These are phyloP conservation scores for Rhinophrynus dorsalis DNA, from an alignment of 2,797 vertebrate species.

Conservation along the genomic window DNA sequence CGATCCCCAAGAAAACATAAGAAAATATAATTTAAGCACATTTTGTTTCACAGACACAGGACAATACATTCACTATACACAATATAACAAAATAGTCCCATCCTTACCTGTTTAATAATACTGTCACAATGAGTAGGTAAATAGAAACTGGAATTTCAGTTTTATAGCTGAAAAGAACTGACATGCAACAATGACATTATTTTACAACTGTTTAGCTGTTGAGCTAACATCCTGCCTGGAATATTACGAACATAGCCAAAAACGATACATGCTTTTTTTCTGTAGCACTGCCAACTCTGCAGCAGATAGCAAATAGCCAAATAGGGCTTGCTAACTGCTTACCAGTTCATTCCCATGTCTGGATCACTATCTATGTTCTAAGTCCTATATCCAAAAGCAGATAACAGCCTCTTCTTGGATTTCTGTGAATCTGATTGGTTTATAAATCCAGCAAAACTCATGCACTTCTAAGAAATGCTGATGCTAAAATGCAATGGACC, in stretches of 20 bases:
- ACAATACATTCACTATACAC: slow-evolving; percentile 97
- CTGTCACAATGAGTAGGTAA: slow-evolving; percentile 83
- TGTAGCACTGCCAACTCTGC: slow-evolving; percentile 55
- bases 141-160: slow-evolving; percentile 74
- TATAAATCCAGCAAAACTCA: neutral
- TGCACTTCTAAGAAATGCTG: too few relatives aligned
- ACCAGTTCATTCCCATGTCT: slow-evolving; percentile 53
- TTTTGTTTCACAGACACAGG: slow-evolving; percentile 85
- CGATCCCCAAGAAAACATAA: slow-evolving; percentile 87
- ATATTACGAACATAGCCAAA: slow-evolving; percentile 64
- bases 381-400: slow-evolving; percentile 53
- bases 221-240: slow-evolving; percentile 68
- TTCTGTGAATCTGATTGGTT: slow-evolving; percentile 24
- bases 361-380: slow-evolving; percentile 58
- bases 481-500: too few relatives aligned
- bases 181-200: slow-evolving; percentile 80
- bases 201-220: slow-evolving; percentile 77
- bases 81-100: slow-evolving; percentile 90
- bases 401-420: slow-evolving; percentile 52
- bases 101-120: slow-evolving; percentile 89
- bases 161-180: slow-evolving; percentile 72
- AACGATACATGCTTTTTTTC: slow-evolving; percentile 36
- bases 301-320: slow-evolving; percentile 56
- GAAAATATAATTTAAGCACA: slow-evolving; percentile 99
- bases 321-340: slow-evolving; percentile 51